phyloP scores from a whole-genome alignment of 2,888 invertebrate species.

The Morinoia aosen region DNA sequence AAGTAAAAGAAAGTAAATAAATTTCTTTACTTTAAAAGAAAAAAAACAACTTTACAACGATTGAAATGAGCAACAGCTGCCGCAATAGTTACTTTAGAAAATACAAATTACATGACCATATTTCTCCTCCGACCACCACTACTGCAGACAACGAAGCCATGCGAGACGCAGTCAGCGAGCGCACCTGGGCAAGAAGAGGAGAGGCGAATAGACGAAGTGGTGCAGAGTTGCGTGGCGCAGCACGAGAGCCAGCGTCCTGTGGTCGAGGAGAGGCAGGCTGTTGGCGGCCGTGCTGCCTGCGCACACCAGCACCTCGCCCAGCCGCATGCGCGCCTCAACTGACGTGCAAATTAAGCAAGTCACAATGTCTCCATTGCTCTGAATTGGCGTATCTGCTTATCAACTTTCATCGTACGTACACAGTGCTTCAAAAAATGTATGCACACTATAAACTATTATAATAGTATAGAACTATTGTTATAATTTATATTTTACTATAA shows the following conservation, averaged over 20 bases:
- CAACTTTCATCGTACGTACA: not conserved
- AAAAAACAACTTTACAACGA: no score
- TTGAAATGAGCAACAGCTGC: no score
- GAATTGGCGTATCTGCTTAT: not conserved
- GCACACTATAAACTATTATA: no score
- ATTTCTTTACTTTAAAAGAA: no score
- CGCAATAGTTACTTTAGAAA: no score
- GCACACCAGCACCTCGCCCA: constrained; percentile 60
- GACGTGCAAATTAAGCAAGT: not conserved
- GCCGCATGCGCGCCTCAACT: constrained; percentile 60
- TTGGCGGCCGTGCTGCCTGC: constrained; percentile 59
- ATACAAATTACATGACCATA: no score
- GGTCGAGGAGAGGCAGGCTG: constrained; percentile 58
- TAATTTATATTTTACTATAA: no score
- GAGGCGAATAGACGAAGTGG: constrained; percentile 83
- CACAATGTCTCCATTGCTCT: not conserved
- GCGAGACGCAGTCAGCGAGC: not conserved
- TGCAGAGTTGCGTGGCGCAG: constrained; percentile 79
- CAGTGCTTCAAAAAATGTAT: no score
- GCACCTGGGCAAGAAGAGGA: constrained; percentile 77
- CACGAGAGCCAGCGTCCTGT: constrained; percentile 74
- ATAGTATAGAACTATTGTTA: no score
- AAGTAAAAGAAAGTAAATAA: no score
- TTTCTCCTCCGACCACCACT: not conserved
- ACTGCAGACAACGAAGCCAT: not conserved